Percentiles rank a stretch among this genome's conserved stretches.
phyloP scores from a whole-genome alignment of 2,888 invertebrate genomes.

The Habrosyne pyritoides region DNA sequence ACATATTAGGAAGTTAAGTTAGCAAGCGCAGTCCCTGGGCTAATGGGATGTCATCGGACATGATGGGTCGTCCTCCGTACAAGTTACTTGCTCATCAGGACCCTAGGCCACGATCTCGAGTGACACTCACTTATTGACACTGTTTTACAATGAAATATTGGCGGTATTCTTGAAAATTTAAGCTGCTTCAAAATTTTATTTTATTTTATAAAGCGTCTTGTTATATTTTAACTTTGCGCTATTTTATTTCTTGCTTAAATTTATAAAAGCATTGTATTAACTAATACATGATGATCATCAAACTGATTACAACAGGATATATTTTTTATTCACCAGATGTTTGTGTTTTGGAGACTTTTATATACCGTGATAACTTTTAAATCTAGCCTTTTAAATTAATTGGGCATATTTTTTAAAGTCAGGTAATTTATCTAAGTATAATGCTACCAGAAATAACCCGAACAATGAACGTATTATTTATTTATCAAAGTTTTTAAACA shows the following conservation, averaged over 20 bases:
- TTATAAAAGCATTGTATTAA: too few relatives aligned
- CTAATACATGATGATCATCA: too few relatives aligned
- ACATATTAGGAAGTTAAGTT: slow-evolving; percentile 72
- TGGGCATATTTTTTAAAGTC: too few relatives aligned
- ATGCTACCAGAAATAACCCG: too few relatives aligned
- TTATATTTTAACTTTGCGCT: neutral
- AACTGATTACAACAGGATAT: too few relatives aligned
- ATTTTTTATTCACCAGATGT: too few relatives aligned
- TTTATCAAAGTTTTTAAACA: too few relatives aligned
- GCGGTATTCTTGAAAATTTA: slow-evolving; percentile 16
- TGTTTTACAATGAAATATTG: slow-evolving; percentile 59
- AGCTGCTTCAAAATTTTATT: slow-evolving; percentile 7
- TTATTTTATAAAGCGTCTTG: slow-evolving; percentile 5
- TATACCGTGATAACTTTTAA: too few relatives aligned
- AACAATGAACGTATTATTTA: too few relatives aligned
- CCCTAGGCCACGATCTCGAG: slow-evolving; percentile 45
- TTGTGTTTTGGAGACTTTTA: too few relatives aligned
- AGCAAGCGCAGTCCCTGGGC: slow-evolving; percentile 64
- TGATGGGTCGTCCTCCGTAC: slow-evolving; percentile 71
- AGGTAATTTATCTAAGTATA: too few relatives aligned
- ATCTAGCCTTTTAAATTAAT: too few relatives aligned
- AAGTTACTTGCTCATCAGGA: slow-evolving; percentile 67
- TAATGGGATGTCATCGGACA: slow-evolving; percentile 78
- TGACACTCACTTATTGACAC: slow-evolving; percentile 64
- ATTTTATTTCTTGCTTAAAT: neutral